Evolutionary conservation across 1,140 invertebrate genomes (phyloP), one percentile per base, ranked within the genome.

Genomic region (Coelopa frigida): DNA sequence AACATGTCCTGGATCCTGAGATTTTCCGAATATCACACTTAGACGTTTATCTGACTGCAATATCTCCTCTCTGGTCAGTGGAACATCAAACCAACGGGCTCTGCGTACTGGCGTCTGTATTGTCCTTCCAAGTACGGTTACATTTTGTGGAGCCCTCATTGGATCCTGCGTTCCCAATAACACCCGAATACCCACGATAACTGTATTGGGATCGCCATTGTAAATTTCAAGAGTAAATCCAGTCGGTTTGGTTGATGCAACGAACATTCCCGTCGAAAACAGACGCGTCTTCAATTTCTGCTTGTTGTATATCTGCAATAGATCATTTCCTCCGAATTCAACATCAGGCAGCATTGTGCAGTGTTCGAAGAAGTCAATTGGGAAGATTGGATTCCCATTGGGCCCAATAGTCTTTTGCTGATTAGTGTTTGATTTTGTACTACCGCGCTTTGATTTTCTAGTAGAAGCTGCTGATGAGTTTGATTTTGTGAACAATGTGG

Each of bases 301-400:
- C 0, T 84, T 81, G 63, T 96, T 97, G 60, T 98, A 98, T 31
- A 97, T 85, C 73, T 98, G 92, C 1, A 98, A 70, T 1, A 98
- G 69, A 73, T 98, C 95, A 69, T 93, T 94, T 3, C 95, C 94
- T 18, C 92, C 93, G 67, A 89, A 96, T 68, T 97, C 94, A 2
- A 97, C 82, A 54, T 98, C 94, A 56, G 83, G 87, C 77, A 96
- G 82, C 7, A 81, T 76, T 46, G 85, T 83, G 66, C 92, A 96
- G 61, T 94, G 87, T 70, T 98, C 94, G 70, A 98, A 98, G 73
- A 96, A 98, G 64, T 98, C 94, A 18, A 95, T 84, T 0, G 94
- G 90, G 62, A 98, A 97, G 4, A 70, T 59, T 5, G 61, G 56
- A 5, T 44, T 48, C 1, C 59, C 61, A 5, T 54, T 55, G 10